Percentiles rank a stretch among this genome's conserved stretches.
Evolutionary conservation across 1,140 invertebrate genomes (phyloP).

Genomic region (Drosophila serrata): DNA sequence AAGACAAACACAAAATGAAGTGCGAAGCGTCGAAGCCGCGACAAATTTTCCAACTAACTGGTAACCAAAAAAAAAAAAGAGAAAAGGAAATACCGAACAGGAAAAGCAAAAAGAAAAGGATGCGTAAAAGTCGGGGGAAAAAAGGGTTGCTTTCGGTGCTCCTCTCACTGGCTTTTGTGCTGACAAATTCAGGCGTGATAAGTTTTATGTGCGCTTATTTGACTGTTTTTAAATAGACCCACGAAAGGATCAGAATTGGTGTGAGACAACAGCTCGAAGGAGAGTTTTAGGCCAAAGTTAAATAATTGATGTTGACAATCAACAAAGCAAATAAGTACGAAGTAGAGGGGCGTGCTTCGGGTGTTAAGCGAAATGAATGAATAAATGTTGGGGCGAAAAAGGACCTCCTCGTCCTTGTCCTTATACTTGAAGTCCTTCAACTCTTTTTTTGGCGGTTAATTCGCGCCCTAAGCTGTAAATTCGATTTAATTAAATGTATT

Average conservation of each 20-base stretch:
- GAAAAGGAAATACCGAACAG: constrained; percentile 19
- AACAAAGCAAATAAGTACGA: constrained; percentile 80
- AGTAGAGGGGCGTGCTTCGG: constrained; percentile 36
- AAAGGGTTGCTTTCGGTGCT: constrained; percentile 62
- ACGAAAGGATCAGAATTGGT: constrained; percentile 10
- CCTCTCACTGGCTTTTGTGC: constrained; percentile 74
- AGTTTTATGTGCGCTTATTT: constrained; percentile 84
- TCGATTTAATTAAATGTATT: constrained; percentile 71
- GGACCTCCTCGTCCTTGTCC: constrained; percentile 40
- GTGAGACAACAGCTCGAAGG: constrained; percentile 7
- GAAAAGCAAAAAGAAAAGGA: constrained; percentile 45
- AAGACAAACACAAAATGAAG: constrained; percentile 84
- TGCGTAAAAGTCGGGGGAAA: constrained; percentile 46
- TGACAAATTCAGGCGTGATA: constrained; percentile 84
- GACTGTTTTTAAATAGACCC: constrained; percentile 83
- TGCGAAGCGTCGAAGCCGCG: constrained; percentile 77
- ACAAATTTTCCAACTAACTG: constrained; percentile 71
- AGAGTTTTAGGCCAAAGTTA: constrained; percentile 76
- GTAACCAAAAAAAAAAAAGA: constrained; percentile 24
- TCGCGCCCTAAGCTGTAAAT: constrained; percentile 55
- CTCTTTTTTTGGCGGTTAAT: constrained; percentile 27
- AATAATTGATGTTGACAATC: constrained; percentile 85
- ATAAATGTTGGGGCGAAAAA: constrained; percentile 39
- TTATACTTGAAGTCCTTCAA: constrained; percentile 35
- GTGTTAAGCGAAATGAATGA: constrained; percentile 59